Evolutionary conservation across 1,140 invertebrate genomes (phyloP), one percentile per base, ranked within the genome.

Genomic region (Antheraea mylitta): DNA sequence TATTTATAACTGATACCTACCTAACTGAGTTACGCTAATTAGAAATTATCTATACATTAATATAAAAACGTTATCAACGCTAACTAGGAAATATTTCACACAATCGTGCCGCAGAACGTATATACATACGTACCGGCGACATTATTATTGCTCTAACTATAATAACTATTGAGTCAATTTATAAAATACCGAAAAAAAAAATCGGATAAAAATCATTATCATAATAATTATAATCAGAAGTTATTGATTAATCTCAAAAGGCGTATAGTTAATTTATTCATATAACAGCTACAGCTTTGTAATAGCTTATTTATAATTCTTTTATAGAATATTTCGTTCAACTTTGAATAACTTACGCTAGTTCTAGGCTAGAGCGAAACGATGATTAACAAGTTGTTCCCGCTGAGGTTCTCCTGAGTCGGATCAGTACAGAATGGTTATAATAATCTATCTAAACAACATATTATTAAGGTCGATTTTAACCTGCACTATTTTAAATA

Each of bases 301-400:
- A 80, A 74, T 67, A 76, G 72, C 64, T 85, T 79, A 76, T 69
- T 73, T 74, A 74, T 77, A 81, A 82, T 73, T 81, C 69, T 64
- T 78, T 86, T 18, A 86, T 70, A 66, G 69, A 79, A 83, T 79
- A 80, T 62, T 85, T 89, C 78, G 78, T 83, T 87, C 72, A 81
- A 82, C 74, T 75, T 87, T 74, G 75, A 81, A 81, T 82, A 76
- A 78, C 79, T 84, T 87, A 88, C 67, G 72, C 79, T 87, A 89
- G 77, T 66, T 45, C 76, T 89, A 87, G 72, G 77, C 78, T 89
- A 87, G 74, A 85, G 81, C 80, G 85, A 84, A 77, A 80, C 72
- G 77, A 75, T 77, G 81, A 72, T 78, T 82, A 83, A 82, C 86
- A 83, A 87, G 78, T 89, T 89, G 88, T 82, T 88, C 86, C 86